These are phyloP conservation scores for Palythoa grandis DNA, from an alignment of 92 coral and sea anemone genomes.

Conservation along the genomic window DNA sequence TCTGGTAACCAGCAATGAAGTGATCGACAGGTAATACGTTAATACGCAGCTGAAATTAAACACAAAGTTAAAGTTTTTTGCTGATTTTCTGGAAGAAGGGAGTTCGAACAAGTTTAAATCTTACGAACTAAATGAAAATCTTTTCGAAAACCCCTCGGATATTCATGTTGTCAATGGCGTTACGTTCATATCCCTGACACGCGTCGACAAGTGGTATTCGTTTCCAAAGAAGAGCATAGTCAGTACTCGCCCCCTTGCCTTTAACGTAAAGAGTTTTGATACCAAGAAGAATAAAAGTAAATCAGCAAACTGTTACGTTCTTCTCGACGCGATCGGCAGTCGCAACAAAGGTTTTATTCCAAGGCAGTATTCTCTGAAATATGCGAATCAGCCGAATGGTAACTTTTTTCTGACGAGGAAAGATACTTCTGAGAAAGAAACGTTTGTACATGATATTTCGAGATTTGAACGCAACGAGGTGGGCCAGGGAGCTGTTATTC, in stretches of 20 bases:
- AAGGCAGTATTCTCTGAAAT: constrained; percentile 12
- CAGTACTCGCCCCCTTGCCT: constrained; percentile 10
- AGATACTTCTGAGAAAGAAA: neutral
- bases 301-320: constrained; percentile 6
- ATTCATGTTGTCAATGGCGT: constrained; percentile 1
- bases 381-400: neutral
- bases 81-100: constrained; percentile 12
- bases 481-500: constrained; percentile 3
- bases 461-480: neutral
- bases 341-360: constrained; percentile 34
- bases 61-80: neutral
- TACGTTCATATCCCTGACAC: constrained; percentile 26
- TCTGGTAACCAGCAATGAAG: constrained; percentile 28
- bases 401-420: constrained; percentile 9
- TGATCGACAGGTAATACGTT: constrained; percentile 3
- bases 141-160: constrained; percentile 17
- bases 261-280: constrained; percentile 8
- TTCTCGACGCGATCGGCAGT: constrained; percentile 35
- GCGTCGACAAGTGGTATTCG: constrained; percentile 19
- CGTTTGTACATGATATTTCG: neutral
- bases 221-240: neutral
- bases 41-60: neutral
- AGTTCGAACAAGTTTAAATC: constrained; percentile 7
- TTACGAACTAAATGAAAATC: neutral
- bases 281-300: neutral